Evolutionary conservation across 2,888 invertebrate species (phyloP), one percentile per base, ranked within the genome.

Genomic region (Caenorhabditis sp.): DNA sequence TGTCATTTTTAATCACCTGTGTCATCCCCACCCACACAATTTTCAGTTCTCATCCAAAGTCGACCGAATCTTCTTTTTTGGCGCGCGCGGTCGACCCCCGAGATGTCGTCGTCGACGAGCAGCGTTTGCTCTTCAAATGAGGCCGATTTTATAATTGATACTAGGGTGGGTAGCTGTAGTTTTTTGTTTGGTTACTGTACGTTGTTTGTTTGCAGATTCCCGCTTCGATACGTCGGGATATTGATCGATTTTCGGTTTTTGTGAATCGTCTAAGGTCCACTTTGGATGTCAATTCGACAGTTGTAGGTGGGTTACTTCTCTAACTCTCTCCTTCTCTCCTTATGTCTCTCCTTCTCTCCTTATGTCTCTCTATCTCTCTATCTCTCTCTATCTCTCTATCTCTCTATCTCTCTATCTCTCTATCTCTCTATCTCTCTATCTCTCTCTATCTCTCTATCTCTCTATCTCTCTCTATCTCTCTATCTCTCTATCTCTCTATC

Each of bases 151-250:
- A 72, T 75, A 50, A 70, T 76, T 27, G 80, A 80, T 59, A 77
- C 64, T 7, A 27, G 76, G 67, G 74, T 74, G 43, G 26, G 52
- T 67, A 99, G 96, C 89, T 14, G 93, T n/a, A n/a, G n/a, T n/a
- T n/a, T n/a, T n/a, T n/a, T n/a, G n/a, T n/a, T n/a, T n/a, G n/a
- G n/a, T n/a, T n/a, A n/a, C n/a, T n/a, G n/a, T n/a, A n/a, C n/a
- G n/a, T n/a, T n/a, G n/a, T n/a, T n/a, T n/a, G n/a, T 74, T 31
- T 31, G 4, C 60, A 84, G 81, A 78, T 85, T 52, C 77, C 83
- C 26, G 70, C 82, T 49, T 73, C 79, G n/a, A 71, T 86, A 58
- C 78, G 85, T 21, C 65, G 74, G 12, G 84, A 85, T 69, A 83
- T 86, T 36, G 86, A 86, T 65, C 69, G 78, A 20, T 86, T 86